These are phyloP conservation scores for Lepidochrysops patricia DNA, from an alignment of 2,888 invertebrate genomes.

Conservation along the genomic window DNA sequence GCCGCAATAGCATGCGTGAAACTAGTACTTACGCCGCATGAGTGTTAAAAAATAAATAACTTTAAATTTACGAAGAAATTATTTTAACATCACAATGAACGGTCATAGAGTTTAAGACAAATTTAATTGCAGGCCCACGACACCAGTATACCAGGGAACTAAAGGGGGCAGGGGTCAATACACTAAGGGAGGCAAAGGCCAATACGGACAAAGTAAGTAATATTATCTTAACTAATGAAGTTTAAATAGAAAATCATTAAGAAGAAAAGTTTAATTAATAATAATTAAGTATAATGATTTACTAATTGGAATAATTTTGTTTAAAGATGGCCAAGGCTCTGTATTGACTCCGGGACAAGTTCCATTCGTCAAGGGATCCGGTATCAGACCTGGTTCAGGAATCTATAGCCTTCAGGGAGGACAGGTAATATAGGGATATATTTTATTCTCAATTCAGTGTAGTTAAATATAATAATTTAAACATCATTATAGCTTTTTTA, in stretches of 20 bases:
- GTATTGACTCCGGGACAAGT: constrained; percentile 12
- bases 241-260: too few species aligned
- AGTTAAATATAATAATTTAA: background rate
- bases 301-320: background rate
- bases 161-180: constrained; percentile 29
- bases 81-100: too few species aligned
- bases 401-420: constrained; percentile 21
- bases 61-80: too few species aligned
- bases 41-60: too few species aligned
- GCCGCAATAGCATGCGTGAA: too few species aligned
- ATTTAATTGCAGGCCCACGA: background rate
- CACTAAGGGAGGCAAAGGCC: constrained; percentile 32
- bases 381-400: constrained; percentile 22
- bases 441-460: background rate
- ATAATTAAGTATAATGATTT: background rate
- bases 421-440: constrained; percentile 16
- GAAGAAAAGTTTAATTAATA: background rate
- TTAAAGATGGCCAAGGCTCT: constrained; percentile 24
- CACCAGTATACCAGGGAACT: constrained; percentile 28
- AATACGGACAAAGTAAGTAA: constrained; percentile 30
- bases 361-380: constrained; percentile 16
- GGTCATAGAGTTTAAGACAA: background rate
- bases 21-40: too few species aligned
- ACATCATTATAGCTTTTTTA: too few species aligned
- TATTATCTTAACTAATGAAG: too few species aligned